These are phyloP conservation scores for Lucilia sericata DNA, from an alignment of 1,140 invertebrate genomes.

Conservation along the genomic window DNA sequence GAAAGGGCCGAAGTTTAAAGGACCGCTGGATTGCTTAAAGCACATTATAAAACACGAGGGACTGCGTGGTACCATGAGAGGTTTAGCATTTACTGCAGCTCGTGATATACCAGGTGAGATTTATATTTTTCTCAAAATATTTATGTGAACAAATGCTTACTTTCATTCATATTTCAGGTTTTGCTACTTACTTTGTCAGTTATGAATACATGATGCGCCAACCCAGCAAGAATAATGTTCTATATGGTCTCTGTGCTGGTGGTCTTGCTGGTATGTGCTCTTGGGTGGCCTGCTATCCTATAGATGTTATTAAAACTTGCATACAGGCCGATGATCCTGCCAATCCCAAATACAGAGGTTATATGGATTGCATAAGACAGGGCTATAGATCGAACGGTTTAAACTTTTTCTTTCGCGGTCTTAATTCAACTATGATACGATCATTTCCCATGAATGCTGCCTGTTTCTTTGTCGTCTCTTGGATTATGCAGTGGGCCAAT, in stretches of 20 bases:
- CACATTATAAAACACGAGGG: slow-evolving; percentile 77
- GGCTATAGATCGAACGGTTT: slow-evolving; percentile 79
- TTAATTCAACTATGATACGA: slow-evolving; percentile 82
- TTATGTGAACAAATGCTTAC: not conserved
- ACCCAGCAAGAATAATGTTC: slow-evolving; percentile 66
- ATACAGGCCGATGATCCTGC: slow-evolving; percentile 81
- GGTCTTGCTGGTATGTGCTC: slow-evolving; percentile 86
- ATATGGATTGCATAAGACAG: slow-evolving; percentile 78
- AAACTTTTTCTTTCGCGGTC: slow-evolving; percentile 76
- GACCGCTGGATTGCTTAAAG: slow-evolving; percentile 75
- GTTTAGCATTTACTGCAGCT: slow-evolving; percentile 79
- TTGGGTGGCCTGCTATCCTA: slow-evolving; percentile 88
- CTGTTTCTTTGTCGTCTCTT: slow-evolving; percentile 87
- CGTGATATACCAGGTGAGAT: slow-evolving; percentile 80
- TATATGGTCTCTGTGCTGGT: slow-evolving; percentile 79
- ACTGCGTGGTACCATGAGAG: slow-evolving; percentile 78
- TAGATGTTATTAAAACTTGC: slow-evolving; percentile 91
- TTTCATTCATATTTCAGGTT: slow-evolving; percentile 58
- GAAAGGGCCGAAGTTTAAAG: slow-evolving; percentile 65
- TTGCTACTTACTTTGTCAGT: slow-evolving; percentile 72
- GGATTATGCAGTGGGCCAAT: slow-evolving; percentile 71
- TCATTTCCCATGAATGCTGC: slow-evolving; percentile 94
- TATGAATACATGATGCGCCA: slow-evolving; percentile 79
- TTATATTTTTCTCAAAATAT: not conserved
- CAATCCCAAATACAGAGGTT: slow-evolving; percentile 73